Percentiles rank a stretch among this genome's conserved stretches.
phyloP scores from a whole-genome alignment of 92 coral and sea anemone genomes.

The Metridium senile region DNA sequence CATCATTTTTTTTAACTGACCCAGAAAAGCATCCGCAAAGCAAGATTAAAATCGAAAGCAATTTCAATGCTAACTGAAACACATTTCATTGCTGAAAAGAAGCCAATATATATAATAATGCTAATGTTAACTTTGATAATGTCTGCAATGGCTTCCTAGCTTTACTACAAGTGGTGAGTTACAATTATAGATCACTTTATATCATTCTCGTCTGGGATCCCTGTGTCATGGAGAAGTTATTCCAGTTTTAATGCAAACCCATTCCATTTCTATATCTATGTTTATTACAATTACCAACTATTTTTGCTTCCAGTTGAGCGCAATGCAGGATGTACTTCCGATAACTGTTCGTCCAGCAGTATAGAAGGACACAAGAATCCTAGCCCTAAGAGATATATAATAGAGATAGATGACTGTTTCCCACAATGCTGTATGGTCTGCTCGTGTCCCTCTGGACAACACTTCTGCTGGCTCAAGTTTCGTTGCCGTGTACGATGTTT shows the following conservation, averaged over 20 bases:
- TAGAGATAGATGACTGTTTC: conserved; percentile 76
- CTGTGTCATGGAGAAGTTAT: no score
- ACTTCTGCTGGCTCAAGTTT: conserved; percentile 78
- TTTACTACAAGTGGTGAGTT: conserved; percentile 85
- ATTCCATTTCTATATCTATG: no score
- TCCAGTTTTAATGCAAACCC: no score
- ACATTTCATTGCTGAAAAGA: no score
- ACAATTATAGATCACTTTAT: neutral
- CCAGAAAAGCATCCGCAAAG: no score
- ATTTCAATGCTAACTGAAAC: no score
- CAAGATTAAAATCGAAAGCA: no score
- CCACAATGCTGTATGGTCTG: conserved; percentile 75
- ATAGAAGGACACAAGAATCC: conserved; percentile 15
- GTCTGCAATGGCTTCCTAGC: conserved; percentile 83
- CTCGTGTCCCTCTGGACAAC: conserved; percentile 47
- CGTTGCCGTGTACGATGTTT: conserved; percentile 84
- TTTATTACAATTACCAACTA: no score
- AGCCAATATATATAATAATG: no score
- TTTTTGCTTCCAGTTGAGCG: conserved; percentile 24
- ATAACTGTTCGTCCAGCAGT: conserved; percentile 22
- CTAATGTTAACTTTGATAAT: conserved; percentile 87
- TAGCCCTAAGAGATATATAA: conserved; percentile 55
- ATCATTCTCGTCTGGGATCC: no score
- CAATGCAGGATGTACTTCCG: conserved; percentile 22
- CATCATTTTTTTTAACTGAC: no score